A percentile compares a stretch with the other conserved stretches of the same genome.
phyloP scores from a whole-genome alignment of 2,888 invertebrate genomes.

The Camptogramma bilineatum region DNA sequence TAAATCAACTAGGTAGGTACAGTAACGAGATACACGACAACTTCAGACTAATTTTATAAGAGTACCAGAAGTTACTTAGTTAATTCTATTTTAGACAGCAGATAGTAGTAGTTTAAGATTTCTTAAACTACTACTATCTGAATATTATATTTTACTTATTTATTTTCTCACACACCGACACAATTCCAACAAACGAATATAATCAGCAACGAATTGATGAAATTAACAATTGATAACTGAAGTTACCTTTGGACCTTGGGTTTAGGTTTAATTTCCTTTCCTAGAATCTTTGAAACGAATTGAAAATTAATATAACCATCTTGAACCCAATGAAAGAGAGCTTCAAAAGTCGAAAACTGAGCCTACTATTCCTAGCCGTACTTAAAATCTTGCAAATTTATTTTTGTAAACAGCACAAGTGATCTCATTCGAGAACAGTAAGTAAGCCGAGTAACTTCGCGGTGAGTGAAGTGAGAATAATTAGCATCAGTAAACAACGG shows the following conservation, averaged over 20 bases:
- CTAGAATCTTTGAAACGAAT: too few species aligned
- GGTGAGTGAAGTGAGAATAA: conserved; percentile 32
- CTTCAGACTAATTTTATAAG: not conserved
- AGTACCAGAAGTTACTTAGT: too few species aligned
- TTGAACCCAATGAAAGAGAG: not conserved
- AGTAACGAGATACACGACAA: not conserved
- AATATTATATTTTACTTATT: not conserved
- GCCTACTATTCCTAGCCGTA: not conserved
- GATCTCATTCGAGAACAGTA: not conserved
- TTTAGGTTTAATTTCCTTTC: too few species aligned
- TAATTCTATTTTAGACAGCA: too few species aligned
- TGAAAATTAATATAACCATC: too few species aligned
- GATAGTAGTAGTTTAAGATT: not conserved
- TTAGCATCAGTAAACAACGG: conserved; percentile 38
- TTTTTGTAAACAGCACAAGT: not conserved
- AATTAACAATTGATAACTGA: too few species aligned
- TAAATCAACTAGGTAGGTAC: not conserved
- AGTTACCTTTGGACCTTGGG: too few species aligned
- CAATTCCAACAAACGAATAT: too few species aligned
- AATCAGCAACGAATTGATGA: too few species aligned
- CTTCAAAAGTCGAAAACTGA: not conserved
- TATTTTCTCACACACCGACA: not conserved
- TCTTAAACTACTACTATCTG: not conserved
- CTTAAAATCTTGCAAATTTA: not conserved
- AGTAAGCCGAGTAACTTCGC: conserved; percentile 8